phyloP scores from a whole-genome alignment of 2,888 invertebrate species.

The Spatulosminthurus flaviceps region DNA sequence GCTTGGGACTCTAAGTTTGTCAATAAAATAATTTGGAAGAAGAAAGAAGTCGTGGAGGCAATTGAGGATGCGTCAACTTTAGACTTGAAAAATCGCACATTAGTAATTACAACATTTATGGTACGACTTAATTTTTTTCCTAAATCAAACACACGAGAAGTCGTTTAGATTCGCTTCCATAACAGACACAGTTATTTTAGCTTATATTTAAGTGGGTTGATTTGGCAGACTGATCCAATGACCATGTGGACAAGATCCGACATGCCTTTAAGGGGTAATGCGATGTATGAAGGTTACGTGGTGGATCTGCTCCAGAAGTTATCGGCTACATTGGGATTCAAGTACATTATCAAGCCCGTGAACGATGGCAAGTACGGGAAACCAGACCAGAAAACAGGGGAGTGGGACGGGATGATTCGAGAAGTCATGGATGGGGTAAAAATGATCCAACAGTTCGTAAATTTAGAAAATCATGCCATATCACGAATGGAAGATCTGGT shows the following conservation, averaged over 20 bases:
- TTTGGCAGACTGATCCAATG: slow-evolving; percentile 51
- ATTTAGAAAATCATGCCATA: too few species aligned
- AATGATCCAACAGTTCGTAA: too few species aligned
- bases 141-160: too few species aligned
- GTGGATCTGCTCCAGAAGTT: slow-evolving; percentile 68
- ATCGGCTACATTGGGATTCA: slow-evolving; percentile 82
- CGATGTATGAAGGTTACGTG: slow-evolving; percentile 68
- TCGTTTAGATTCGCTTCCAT: too few species aligned
- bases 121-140: too few species aligned
- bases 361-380: slow-evolving; percentile 89
- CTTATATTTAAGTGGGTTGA: neutral
- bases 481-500: too few species aligned
- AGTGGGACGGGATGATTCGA: slow-evolving; percentile 91
- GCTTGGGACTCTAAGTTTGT: slow-evolving; percentile 78
- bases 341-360: slow-evolving; percentile 85
- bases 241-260: slow-evolving; percentile 53
- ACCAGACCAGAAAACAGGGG: slow-evolving; percentile 80
- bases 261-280: slow-evolving; percentile 49
- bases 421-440: slow-evolving; percentile 84
- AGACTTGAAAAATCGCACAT: slow-evolving; percentile 88
- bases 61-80: slow-evolving; percentile 87
- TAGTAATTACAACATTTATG: slow-evolving; percentile 89
- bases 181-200: neutral
- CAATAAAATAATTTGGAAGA: slow-evolving; percentile 81
- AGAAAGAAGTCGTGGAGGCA: slow-evolving; percentile 76